These are phyloP conservation scores for Coendou prehensilis DNA, from an alignment of 2,797 vertebrate genomes.

Conservation along the genomic window DNA sequence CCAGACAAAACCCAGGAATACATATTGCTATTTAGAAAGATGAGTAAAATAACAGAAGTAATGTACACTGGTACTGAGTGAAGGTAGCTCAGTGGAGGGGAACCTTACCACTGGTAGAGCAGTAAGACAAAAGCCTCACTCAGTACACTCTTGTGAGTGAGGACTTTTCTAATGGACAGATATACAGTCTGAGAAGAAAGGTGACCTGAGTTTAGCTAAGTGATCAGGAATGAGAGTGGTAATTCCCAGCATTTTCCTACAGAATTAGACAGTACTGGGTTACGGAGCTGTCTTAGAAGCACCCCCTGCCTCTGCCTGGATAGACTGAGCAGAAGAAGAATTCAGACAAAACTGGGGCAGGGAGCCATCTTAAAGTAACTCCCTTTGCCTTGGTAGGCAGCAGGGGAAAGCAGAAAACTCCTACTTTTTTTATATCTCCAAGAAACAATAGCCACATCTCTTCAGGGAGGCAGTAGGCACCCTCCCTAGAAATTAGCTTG, in stretches of 20 bases:
- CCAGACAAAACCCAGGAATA: not conserved
- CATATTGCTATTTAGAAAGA: not conserved
- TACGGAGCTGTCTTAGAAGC: not conserved
- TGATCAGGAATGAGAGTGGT: not conserved
- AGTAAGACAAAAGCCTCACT: no score
- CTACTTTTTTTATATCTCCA: not conserved
- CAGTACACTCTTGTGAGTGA: no score
- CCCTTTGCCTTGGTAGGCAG: not conserved
- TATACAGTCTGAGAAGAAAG: not conserved
- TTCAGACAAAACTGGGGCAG: not conserved
- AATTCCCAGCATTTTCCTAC: not conserved
- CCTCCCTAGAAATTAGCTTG: not conserved
- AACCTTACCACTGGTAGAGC: no score
- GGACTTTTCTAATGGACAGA: not conserved
- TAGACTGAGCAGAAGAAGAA: not conserved
- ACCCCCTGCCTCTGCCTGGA: not conserved
- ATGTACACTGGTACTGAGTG: no score
- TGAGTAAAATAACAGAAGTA: not conserved
- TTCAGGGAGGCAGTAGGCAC: not conserved
- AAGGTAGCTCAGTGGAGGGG: no score
- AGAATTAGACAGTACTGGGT: not conserved
- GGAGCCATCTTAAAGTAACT: not conserved
- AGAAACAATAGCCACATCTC: not conserved
- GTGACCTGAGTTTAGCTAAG: not conserved
- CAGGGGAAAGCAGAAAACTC: not conserved